phyloP scores from a whole-genome alignment of 2,797 vertebrate genomes.

The Morelia viridis region DNA sequence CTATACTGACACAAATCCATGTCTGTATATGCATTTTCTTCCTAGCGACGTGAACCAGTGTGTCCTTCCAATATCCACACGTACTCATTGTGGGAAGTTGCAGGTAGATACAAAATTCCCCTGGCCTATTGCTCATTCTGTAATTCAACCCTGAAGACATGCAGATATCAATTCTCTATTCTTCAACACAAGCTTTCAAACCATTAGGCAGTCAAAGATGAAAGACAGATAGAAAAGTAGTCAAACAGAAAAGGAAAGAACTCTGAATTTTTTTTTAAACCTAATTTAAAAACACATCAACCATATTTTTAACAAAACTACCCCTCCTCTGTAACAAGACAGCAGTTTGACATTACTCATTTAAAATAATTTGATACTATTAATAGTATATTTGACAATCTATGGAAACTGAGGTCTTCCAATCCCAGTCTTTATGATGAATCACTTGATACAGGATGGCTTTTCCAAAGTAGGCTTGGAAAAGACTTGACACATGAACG shows the following conservation, averaged over 20 bases:
- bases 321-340: slow-evolving; percentile 21
- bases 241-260: background rate
- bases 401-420: slow-evolving; percentile 75
- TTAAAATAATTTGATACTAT: slow-evolving; percentile 7
- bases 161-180: background rate
- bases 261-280: background rate
- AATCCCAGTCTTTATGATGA: slow-evolving; percentile 73
- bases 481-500: background rate
- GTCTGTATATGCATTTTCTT: background rate
- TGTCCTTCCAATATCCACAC: background rate
- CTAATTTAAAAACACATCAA: background rate
- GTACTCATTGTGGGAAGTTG: background rate
- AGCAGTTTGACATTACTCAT: slow-evolving; percentile 43
- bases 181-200: background rate
- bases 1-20: background rate
- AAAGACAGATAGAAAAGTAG: background rate
- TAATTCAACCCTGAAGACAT: background rate
- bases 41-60: background rate
- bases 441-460: slow-evolving; percentile 50
- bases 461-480: slow-evolving; percentile 46
- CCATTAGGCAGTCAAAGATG: background rate
- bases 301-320: slow-evolving; percentile 14
- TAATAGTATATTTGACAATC: slow-evolving; percentile 68
- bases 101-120: background rate
- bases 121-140: background rate